Evolutionary conservation across 2,797 vertebrate species (phyloP).

Genomic region (Myiotriccus ornatus): DNA sequence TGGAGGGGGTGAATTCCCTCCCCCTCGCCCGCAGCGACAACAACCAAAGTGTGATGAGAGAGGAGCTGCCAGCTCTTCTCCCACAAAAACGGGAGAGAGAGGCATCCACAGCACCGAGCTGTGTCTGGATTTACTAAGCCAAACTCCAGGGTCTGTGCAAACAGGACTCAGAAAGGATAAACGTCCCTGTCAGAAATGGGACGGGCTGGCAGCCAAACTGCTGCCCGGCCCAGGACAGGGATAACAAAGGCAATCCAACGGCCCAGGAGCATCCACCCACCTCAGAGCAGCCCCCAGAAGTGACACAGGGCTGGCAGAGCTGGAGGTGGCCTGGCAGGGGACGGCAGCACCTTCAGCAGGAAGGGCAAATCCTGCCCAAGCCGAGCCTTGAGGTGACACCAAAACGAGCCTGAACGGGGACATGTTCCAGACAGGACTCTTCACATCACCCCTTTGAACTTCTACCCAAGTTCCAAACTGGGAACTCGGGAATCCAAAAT

Average conservation of each 20-base stretch:
- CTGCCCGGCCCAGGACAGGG: neutral
- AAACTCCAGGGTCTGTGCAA: neutral
- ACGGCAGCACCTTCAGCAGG: neutral
- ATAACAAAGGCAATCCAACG: neutral
- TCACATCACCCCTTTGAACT: rapidly evolving
- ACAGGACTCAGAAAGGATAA: neutral
- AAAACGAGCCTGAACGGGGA: rapidly evolving
- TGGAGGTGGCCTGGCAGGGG: neutral
- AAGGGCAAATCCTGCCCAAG: neutral
- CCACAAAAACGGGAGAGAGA: too few relatives aligned
- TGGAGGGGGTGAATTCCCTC: neutral
- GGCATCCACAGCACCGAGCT: rapidly evolving
- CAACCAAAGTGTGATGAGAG: neutral
- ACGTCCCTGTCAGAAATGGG: neutral
- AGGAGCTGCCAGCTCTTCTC: neutral
- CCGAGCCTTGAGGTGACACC: neutral
- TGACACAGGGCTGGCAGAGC: neutral
- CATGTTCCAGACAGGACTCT: rapidly evolving
- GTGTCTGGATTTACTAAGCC: neutral
- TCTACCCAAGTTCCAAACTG: neutral
- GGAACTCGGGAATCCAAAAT: neutral
- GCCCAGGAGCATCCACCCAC: neutral
- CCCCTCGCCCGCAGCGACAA: rapidly evolving
- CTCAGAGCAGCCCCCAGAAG: neutral
- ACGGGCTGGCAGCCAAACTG: neutral